Percentiles rank a stretch among this genome's conserved stretches.
Conservation (phyloP, 92 coral and sea anemone genomes). For the Epizoanthus rinbou region DNA sequence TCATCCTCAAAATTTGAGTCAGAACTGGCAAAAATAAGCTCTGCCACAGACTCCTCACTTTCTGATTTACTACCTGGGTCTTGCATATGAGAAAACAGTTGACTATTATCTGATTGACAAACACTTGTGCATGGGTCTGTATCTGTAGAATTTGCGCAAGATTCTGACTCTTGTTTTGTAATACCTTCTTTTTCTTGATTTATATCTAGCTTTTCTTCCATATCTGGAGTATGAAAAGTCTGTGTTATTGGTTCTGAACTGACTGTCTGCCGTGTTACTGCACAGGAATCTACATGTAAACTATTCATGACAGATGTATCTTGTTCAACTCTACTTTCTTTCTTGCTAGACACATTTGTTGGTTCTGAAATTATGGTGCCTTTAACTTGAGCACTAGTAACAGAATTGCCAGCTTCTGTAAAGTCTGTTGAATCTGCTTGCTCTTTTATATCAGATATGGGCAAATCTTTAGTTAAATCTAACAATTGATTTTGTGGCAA, state of each 20-base stretch:
- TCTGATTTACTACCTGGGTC: neutral
- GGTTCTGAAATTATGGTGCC: no score
- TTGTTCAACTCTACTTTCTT: no score
- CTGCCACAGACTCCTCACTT: slow-evolving; percentile 60
- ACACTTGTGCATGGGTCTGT: neutral
- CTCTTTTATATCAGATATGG: neutral
- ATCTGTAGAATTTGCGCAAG: neutral
- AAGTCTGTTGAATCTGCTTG: neutral
- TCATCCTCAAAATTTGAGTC: slow-evolving; percentile 58
- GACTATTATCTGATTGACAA: neutral
- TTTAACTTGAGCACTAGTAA: no score
- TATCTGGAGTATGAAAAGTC: no score
- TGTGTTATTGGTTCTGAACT: no score
- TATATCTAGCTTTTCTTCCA: no score
- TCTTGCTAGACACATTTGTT: no score
- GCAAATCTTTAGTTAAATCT: neutral
- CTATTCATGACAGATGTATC: no score
- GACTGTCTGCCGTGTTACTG: no score
- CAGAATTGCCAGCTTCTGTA: neutral
- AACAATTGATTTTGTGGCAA: neutral
- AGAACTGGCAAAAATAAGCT: slow-evolving; percentile 62
- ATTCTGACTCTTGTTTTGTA: neutral
- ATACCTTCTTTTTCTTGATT: no score
- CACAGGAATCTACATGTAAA: no score
- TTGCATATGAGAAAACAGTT: neutral